Conservation (phyloP, 2,888 invertebrate genomes). For the Pimpla rufipes region DNA sequence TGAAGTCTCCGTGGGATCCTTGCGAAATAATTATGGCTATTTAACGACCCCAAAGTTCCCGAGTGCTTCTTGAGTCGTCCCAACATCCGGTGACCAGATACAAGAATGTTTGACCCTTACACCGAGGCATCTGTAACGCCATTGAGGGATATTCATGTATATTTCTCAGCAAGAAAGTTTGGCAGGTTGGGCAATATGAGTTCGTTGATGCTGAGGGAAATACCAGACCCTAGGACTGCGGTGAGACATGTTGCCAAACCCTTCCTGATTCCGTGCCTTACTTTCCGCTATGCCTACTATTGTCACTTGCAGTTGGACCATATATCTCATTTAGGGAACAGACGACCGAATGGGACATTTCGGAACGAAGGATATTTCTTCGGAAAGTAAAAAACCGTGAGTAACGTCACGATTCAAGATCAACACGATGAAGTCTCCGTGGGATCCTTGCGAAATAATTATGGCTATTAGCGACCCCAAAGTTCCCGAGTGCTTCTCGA, state of each 20-base stretch:
- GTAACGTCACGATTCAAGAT: too few species aligned
- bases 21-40: background rate
- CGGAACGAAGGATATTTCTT: too few species aligned
- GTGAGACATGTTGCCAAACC: too few species aligned
- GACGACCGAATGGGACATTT: too few species aligned
- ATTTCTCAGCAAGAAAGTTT: conserved; percentile 50
- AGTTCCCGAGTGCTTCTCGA: conserved; percentile 31
- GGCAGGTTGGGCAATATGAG: conserved; percentile 53
- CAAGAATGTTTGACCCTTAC: background rate
- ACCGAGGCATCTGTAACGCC: background rate
- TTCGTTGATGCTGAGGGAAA: conserved; percentile 14
- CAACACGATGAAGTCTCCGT: too few species aligned
- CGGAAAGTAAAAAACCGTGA: too few species aligned
- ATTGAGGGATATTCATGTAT: conserved; percentile 14
- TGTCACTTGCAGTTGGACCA: too few species aligned
- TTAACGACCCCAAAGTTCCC: background rate
- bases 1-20: too few species aligned
- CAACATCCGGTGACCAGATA: conserved; percentile 22
- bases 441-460: background rate
- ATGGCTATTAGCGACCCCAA: background rate
- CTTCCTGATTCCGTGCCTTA: too few species aligned
- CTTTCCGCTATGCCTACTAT: too few species aligned
- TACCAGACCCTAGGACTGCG: conserved; percentile 16
- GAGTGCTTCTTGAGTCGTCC: conserved; percentile 28
- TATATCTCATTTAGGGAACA: too few species aligned